Evolutionary conservation across 2,797 vertebrate species (phyloP).

Genomic region (Gallinago solitaria): DNA sequence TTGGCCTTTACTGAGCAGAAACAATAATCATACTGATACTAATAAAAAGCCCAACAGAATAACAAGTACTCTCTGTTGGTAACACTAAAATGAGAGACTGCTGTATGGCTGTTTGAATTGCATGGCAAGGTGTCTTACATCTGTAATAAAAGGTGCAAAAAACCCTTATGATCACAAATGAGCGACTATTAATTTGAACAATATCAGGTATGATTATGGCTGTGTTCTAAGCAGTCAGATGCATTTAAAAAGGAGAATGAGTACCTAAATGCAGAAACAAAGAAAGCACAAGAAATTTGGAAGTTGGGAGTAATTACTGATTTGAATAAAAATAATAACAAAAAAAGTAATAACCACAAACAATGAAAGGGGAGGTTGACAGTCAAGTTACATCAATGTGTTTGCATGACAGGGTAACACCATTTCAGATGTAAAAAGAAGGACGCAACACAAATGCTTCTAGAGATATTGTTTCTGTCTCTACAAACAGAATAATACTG

Average conservation of each 20-base stretch:
- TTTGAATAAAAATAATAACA: constrained; percentile 30
- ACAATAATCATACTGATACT: not conserved
- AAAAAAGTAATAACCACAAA: constrained; percentile 31
- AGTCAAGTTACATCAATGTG: not conserved
- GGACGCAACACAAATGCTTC: not conserved
- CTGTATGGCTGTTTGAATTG: not conserved
- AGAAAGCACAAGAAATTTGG: not conserved
- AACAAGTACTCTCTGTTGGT: not conserved
- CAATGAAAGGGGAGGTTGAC: not conserved
- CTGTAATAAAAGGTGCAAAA: not conserved
- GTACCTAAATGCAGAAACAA: constrained; percentile 8
- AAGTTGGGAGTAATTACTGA: not conserved
- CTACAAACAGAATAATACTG: not conserved
- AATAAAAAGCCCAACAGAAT: constrained; percentile 17
- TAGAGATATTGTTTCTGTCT: constrained; percentile 13
- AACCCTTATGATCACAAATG: not conserved
- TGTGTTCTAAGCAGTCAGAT: not conserved
- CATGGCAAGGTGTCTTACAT: constrained; percentile 2
- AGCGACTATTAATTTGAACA: constrained; percentile 50
- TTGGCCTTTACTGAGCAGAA: constrained; percentile 16
- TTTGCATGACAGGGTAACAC: not conserved
- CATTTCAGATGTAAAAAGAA: constrained; percentile 14
- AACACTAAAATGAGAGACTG: not conserved
- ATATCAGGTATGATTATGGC: constrained; percentile 1
- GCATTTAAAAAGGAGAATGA: not conserved